Evolutionary conservation across 1,140 invertebrate genomes (phyloP), one percentile per base, ranked within the genome.

Genomic region (Euglossa dilemma): DNA sequence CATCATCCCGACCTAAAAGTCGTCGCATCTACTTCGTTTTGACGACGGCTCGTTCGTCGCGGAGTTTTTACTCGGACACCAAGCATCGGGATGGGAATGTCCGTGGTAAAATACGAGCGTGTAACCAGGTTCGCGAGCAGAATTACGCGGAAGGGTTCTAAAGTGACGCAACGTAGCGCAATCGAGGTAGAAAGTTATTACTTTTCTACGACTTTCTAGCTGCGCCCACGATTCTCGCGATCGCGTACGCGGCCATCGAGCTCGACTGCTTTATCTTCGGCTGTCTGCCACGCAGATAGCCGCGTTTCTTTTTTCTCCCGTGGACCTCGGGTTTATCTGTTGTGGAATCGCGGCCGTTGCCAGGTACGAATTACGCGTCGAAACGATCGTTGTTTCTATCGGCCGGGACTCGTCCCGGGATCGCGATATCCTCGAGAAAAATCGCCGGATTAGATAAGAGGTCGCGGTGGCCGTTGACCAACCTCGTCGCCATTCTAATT

Each of bases 141-240:
- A 71, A 71, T 75, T 43, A 25, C 54, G 25, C 54, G 67, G 69
- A 72, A 72, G 67, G 67, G 43, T 80, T 76, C 25, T 18, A 23
- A 67, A 12, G 63, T 66, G 80, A 66, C 72, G 72, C 52, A 57
- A 75, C 50, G 18, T 16, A 25, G 43, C 61, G 66, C 43, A 76
- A 73, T 61, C 80, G 74, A 6, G 56, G n/a, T 83, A 78, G 80
- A 83, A 83, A 83, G 80, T 84, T 72, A 72, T 84, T 84, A 84
- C 56, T 66, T 84, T 80, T 69, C 76, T 47, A 80, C 23, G 82
- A 79, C 82, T 84, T 84, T 84, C 82, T 80, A 84, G 56, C 28
- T 56, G 82, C 82, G 82, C 82, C 82, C 82, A 84, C 82, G 82
- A 79, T 50, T 59, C 66, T 83, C 56, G 54, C 54, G 74, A 52